Evolutionary conservation across 2,888 invertebrate species (phyloP), one percentile per base, ranked within the genome.

Genomic region (Abrostola tripartita): DNA sequence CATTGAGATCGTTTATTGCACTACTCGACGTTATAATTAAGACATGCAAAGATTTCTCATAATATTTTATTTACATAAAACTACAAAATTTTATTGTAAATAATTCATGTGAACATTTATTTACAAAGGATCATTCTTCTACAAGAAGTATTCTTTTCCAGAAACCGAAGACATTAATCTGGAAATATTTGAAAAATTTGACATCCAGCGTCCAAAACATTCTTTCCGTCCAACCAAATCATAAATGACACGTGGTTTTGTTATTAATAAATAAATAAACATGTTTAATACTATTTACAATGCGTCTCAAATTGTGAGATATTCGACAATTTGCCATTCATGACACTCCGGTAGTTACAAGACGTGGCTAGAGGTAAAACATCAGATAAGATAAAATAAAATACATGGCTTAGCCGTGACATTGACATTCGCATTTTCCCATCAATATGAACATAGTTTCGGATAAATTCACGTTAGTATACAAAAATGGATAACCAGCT

Each of bases 1-100:
- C 72, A 63, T 78, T 68, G 88, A 89, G 89, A 90, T 88, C 90
- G 86, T 82, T 75, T 88, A 88, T 88, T 89, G 86, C 87, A 88
- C 87, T 84, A 78, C 71, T 72, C 74, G 67, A 67, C 66, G 67
- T 78, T 76, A 80, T 62, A 78, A 77, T 80, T 77, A 76, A 72
- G 74, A 79, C 72, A 76, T 76, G 59, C 71, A 71, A 71, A 69
- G 61, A 74, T 74, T 73, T 71, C 62, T 72, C 72, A 76, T 68
- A 63, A 74, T 56, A 75, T 71, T 69, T 74, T 84, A 87, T 82
- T 85, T 89, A 88, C 85, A 86, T 81, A 82, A 83, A 86, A 82
- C 81, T 81, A 84, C 73, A 82, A 74, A 77, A 83, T 74, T 81
- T 80, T 76, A 82, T 76, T 81, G 79, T 79, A 78, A 79, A 85